Conservation (phyloP, 2,888 invertebrate genomes). For the Latrodectus hesperus region DNA sequence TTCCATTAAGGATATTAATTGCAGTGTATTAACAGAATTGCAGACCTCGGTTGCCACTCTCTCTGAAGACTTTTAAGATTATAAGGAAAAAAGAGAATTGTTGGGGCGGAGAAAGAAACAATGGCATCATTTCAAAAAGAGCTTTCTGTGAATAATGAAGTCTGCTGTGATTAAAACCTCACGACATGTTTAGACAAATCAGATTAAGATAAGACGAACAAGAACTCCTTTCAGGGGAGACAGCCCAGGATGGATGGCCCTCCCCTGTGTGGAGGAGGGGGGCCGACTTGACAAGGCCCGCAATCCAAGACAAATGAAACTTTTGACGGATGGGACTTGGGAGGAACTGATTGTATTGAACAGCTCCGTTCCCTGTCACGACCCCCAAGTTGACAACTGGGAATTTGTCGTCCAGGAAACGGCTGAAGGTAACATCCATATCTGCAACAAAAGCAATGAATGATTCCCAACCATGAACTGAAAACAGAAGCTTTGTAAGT, state of each 20-base stretch:
- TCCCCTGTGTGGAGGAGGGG: slow-evolving; percentile 6
- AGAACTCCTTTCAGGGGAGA: slow-evolving; percentile 31
- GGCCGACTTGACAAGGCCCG: slow-evolving; percentile 23
- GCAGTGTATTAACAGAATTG: too few species aligned
- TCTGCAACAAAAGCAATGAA: not conserved
- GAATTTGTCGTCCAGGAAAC: slow-evolving; percentile 38
- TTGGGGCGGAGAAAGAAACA: not conserved
- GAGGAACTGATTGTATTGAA: slow-evolving; percentile 23
- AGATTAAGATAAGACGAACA: slow-evolving; percentile 54
- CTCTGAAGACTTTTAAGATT: too few species aligned
- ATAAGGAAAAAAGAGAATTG: too few species aligned
- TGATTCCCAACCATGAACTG: too few species aligned
- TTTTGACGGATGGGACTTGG: slow-evolving; percentile 39
- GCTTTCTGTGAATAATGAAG: slow-evolving; percentile 29
- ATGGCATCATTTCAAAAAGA: slow-evolving; percentile 7
- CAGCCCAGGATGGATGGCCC: slow-evolving; percentile 36
- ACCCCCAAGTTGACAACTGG: not conserved
- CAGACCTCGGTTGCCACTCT: too few species aligned
- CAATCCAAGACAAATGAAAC: slow-evolving; percentile 47
- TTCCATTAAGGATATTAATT: too few species aligned
- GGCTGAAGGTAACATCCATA: slow-evolving; percentile 3
- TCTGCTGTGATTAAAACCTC: slow-evolving; percentile 47
- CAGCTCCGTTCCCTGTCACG: slow-evolving; percentile 17
- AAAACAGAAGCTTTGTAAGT: too few species aligned
- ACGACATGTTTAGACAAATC: slow-evolving; percentile 61